Percentiles rank a stretch among this genome's conserved stretches.
phyloP scores from a whole-genome alignment of 2,888 invertebrate species.

The Andricus quercusramuli region DNA sequence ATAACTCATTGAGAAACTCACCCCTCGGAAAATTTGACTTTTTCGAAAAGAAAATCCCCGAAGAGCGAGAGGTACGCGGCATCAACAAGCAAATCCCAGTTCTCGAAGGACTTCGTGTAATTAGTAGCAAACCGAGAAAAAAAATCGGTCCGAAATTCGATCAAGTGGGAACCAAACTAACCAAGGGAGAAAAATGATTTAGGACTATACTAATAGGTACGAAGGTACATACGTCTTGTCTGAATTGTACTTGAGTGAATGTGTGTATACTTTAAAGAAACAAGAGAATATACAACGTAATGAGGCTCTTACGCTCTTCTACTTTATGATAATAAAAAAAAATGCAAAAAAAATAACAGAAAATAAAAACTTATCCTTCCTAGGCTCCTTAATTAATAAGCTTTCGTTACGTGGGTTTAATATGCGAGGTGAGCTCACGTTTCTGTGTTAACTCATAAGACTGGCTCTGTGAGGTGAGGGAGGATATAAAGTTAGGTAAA shows the following conservation, averaged over 20 bases:
- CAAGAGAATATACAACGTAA: conserved; percentile 29
- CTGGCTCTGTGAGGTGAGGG: conserved; percentile 50
- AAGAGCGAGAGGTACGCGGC: conserved; percentile 33
- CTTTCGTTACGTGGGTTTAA: conserved; percentile 51
- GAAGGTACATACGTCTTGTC: conserved; percentile 65
- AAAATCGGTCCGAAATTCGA: neutral
- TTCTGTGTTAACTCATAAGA: conserved; percentile 47
- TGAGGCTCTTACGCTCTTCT: conserved; percentile 22
- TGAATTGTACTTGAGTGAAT: conserved; percentile 68
- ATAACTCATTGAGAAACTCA: conserved; percentile 23
- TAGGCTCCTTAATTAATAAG: conserved; percentile 50
- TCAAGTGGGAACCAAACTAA: conserved; percentile 2
- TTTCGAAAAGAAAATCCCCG: neutral
- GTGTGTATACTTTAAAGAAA: conserved; percentile 30
- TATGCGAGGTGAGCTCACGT: conserved; percentile 43
- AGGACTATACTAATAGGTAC: conserved; percentile 57
- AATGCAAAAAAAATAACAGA: conserved; percentile 41
- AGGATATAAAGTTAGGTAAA: conserved; percentile 51
- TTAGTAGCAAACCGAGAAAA: neutral
- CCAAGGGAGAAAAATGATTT: neutral
- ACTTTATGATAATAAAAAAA: conserved; percentile 3
- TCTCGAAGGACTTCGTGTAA: conserved; percentile 12
- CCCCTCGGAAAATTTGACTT: conserved; percentile 14
- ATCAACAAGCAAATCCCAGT: conserved; percentile 43
- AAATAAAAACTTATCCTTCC: conserved; percentile 50